Base-by-base conservation (phyloP, 2,888 invertebrate genomes). In the Cerastis rubricosa region DNA sequence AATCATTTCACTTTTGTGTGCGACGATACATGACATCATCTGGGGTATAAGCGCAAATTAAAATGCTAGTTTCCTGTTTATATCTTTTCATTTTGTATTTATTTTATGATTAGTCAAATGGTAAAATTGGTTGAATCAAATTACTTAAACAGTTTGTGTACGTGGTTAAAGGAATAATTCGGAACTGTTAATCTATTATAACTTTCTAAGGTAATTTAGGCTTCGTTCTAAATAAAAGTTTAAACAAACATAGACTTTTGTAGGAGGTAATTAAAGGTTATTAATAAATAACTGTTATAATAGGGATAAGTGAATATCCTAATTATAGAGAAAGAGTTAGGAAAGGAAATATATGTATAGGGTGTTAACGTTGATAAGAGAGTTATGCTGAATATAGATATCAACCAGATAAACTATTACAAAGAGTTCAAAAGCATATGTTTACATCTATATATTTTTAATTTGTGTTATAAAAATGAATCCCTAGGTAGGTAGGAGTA, bases 21-120 rank as follows among this genome's bases (percentile, higher is more conserved):
- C 85, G 92, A 90, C 57, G 88, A 89, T 94, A 93, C 92, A 91
- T 94, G 94, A 94, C 94, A 93, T 94, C 94, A 94, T 92, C 91
- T 91, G 90, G 92, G 91, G 91, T 93, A 90, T 90, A 92, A 92
- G 91, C 90, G 90, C 91, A 92, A 94, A 94, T 94, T 94, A 92
- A 93, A 94, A 94, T 93, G 92, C 94, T 92, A 93, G 94, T 94
- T 94, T 94, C 91, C 91, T 93, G 92, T 93, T 93, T 91, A 91
- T 92, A 91, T 90, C 90, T 91, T 93, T 92, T 91, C 92, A 93
- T 91, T 90, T 90, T 82, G 90, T 91, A 89, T 92, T 92, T 90
- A 91, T 92, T 91, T 89, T 89, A 90, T 90, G 89, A 90, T 91
- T 90, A 90, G 87, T 83, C 86, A 88, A 92, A 89, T 90, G 87